phyloP scores from a whole-genome alignment of 2,113 vertebrate genomes.

The Brachypodius melanocephalos region DNA sequence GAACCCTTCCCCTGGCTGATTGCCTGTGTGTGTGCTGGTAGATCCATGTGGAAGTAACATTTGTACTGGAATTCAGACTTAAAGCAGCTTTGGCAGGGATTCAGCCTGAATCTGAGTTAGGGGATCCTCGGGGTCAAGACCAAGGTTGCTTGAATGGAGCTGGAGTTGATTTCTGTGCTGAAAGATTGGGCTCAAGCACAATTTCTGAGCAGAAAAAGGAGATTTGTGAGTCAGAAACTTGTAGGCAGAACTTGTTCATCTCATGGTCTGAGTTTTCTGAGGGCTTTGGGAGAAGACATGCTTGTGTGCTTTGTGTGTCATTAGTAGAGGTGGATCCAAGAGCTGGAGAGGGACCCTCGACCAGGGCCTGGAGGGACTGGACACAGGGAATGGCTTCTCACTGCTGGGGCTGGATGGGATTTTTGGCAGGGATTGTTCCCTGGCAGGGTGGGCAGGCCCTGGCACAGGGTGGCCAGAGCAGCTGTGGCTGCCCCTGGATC shows the following conservation, averaged over 20 bases:
- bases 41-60: rapidly evolving
- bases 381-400: background rate
- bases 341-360: background rate
- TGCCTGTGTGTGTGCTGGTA: background rate
- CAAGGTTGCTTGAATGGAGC: background rate
- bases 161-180: background rate
- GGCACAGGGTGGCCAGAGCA: background rate
- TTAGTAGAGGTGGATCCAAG: background rate
- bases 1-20: background rate
- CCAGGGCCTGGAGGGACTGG: background rate
- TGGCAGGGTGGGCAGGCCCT: background rate
- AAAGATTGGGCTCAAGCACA: background rate
- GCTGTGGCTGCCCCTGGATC: background rate
- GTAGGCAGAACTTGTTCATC: background rate
- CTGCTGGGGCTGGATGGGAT: background rate
- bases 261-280: rapidly evolving
- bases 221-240: background rate
- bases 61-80: background rate
- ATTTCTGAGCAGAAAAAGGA: background rate
- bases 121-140: background rate
- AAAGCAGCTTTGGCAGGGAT: background rate
- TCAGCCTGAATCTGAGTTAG: background rate
- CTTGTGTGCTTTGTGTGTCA: rapidly evolving
- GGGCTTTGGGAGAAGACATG: background rate
- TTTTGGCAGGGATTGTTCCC: background rate